Evolutionary conservation across 2,113 vertebrate genomes (phyloP).

Genomic region (Zapornia atra): DNA sequence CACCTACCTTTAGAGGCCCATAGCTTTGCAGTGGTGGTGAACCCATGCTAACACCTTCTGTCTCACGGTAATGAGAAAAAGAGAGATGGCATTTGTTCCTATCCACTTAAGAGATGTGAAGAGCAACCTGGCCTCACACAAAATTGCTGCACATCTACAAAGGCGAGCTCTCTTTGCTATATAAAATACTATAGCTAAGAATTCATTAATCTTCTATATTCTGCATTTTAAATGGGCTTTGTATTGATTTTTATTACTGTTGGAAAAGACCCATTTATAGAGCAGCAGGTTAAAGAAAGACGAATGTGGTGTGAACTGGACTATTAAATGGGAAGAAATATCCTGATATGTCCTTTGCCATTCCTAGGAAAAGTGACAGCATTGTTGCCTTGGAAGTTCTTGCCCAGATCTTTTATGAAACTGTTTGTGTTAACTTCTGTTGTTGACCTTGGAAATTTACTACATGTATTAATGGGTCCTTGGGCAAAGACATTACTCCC

Average conservation of each 20-base stretch:
- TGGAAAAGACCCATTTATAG: not conserved
- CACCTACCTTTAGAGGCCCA: not conserved
- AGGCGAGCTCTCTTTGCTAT: not conserved
- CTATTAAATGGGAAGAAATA: not conserved
- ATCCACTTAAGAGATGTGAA: not conserved
- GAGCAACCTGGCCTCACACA: not conserved
- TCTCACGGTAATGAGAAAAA: not conserved
- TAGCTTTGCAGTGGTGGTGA: not conserved
- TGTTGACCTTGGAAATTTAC: constrained; percentile 46
- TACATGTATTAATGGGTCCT: not conserved
- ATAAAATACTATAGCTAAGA: not conserved
- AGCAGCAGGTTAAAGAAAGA: not conserved
- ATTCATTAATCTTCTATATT: constrained; percentile 37
- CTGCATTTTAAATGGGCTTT: not conserved
- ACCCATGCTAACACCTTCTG: not conserved
- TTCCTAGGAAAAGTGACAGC: constrained; percentile 3
- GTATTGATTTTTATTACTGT: not conserved
- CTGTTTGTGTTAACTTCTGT: constrained; percentile 19
- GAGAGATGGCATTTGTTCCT: not conserved
- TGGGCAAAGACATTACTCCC: not conserved
- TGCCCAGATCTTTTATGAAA: not conserved
- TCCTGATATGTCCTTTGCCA: not conserved
- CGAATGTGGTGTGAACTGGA: not conserved
- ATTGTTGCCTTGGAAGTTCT: not conserved
- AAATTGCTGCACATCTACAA: not conserved